These are phyloP conservation scores for Chinchilla lanigera DNA, from an alignment of 2,113 vertebrate species.

Conservation along the genomic window DNA sequence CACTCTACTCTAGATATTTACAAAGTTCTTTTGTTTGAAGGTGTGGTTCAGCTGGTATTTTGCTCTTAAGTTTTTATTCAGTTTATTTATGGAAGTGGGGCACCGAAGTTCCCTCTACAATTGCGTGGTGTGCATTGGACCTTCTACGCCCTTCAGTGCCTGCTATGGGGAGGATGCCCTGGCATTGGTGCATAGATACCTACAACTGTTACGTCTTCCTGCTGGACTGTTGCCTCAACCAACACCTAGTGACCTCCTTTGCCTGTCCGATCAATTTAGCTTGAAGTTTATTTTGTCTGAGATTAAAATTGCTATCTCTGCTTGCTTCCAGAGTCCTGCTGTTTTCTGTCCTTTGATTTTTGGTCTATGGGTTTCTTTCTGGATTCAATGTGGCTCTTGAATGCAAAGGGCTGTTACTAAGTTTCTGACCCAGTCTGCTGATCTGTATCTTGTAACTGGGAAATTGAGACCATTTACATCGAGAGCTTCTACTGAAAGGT, in stretches of 20 bases:
- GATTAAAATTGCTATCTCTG: background rate
- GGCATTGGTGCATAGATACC: background rate
- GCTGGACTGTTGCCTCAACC: background rate
- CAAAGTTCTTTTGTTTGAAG: background rate
- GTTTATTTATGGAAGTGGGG: background rate
- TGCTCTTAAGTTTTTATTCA: background rate
- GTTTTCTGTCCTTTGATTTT: background rate
- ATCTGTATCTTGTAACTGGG: too few relatives aligned
- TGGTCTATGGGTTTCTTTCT: background rate
- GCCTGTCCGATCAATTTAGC: background rate
- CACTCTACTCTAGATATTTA: background rate
- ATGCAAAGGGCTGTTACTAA: background rate
- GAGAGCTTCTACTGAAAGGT: background rate
- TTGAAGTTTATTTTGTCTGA: background rate
- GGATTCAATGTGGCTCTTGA: background rate
- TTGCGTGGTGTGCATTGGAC: background rate
- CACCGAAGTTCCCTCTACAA: background rate
- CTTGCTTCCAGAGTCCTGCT: background rate
- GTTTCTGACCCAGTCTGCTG: background rate
- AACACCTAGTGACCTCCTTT: background rate
- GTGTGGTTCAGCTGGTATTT: background rate
- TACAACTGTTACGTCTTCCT: background rate
- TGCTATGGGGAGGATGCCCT: background rate
- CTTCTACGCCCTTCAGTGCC: too few relatives aligned
- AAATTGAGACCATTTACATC: too few relatives aligned